phyloP scores from a whole-genome alignment of 2,113 vertebrate species.

The Eublepharis macularius region DNA sequence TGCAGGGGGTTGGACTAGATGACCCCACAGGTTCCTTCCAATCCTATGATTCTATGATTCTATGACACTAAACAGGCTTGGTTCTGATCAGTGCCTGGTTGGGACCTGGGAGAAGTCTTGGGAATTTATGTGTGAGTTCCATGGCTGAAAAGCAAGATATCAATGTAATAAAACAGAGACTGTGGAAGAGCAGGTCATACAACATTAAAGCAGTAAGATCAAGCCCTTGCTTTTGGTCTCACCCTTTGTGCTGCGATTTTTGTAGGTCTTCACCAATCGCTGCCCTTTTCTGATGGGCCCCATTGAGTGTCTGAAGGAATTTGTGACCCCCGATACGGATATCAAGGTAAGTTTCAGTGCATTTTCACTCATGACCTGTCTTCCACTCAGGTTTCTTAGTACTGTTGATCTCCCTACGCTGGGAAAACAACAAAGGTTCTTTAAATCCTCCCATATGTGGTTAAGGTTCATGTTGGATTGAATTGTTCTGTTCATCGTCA shows the following conservation, averaged over 20 bases:
- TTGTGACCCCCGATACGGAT: slow-evolving; percentile 82
- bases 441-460: not conserved
- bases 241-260: not conserved
- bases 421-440: not conserved
- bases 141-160: too few relatives aligned
- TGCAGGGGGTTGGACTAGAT: too few relatives aligned
- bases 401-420: not conserved
- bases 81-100: too few relatives aligned
- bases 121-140: too few relatives aligned
- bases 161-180: too few relatives aligned
- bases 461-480: not conserved
- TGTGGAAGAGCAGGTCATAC: too few relatives aligned
- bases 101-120: too few relatives aligned
- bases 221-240: fast-evolving
- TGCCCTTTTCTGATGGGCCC: slow-evolving; percentile 89
- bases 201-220: not conserved
- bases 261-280: slow-evolving; percentile 82
- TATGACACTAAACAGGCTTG: too few relatives aligned
- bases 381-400: not conserved
- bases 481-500: not conserved
- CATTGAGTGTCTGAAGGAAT: slow-evolving; percentile 80
- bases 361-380: not conserved
- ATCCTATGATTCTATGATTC: too few relatives aligned
- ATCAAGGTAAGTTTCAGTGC: slow-evolving; percentile 81
- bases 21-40: too few relatives aligned